Evolutionary conservation across 2,888 invertebrate species (phyloP), one percentile per base, ranked within the genome.

Genomic region (Hypercompe scribonia): DNA sequence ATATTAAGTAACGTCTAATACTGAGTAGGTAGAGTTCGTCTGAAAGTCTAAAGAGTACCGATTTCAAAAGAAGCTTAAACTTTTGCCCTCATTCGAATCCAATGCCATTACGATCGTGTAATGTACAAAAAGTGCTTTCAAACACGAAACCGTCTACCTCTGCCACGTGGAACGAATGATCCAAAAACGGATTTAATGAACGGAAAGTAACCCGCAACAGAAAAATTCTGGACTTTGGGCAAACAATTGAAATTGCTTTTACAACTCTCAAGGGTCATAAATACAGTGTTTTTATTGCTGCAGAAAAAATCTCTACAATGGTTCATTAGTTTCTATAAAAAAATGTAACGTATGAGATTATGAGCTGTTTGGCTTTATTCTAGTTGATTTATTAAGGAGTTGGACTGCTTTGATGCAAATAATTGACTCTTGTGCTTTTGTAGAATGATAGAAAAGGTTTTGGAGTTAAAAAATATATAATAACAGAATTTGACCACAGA

Each of bases 201-300:
- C 68, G 71, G 65, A 67, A 78, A 71, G 58, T 58, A 84, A 74
- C 50, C 46, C 50, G 46, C 36, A 63, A 63, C 67, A 71, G 77
- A 72, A 82, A 82, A 68, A 54, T 36, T 18, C 28, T 66, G 34
- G 50, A 68, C 13, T 65, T 72, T 46, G 24, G n/a, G 33, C 8
- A 68, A 72, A 78, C 72, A 77, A 71, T 69, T 70, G 66, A 74
- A 73, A 71, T 64, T 69, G 64, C 68, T 76, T 34, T 24, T 74
- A 68, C 70, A 81, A 50, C 71, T 64, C 50, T 66, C 75, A 71
- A 68, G 65, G 70, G 50, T 73, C 78, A 77, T 83, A 84, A 84
- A 80, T 76, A 82, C 39, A 63, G 54, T 65, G 65, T 72, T 70
- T 82, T 84, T 84, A 83, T 75, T 82, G 80, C 74, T 69, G 76